Conservation (phyloP, 2,113 vertebrate genomes). For the Willisornis vidua region DNA sequence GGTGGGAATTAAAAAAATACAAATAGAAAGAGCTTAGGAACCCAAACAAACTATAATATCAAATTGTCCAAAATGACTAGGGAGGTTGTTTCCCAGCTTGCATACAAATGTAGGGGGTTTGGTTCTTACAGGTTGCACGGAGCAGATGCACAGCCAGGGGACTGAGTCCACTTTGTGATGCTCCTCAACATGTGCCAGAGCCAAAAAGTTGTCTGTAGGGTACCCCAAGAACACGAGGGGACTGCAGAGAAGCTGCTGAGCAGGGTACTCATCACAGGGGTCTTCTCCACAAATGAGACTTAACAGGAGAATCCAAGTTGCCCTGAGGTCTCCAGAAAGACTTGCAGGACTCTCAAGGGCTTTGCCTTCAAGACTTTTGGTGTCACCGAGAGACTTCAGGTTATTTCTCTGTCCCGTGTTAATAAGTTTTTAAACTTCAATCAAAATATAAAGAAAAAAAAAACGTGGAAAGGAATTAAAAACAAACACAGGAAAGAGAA, state of each 20-base stretch:
- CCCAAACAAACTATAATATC: conserved; percentile 25
- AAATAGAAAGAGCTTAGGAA: conserved; percentile 41
- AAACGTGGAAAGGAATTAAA: not conserved
- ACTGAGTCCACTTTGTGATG: rapidly evolving
- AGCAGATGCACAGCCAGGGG: not conserved
- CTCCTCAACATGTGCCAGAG: rapidly evolving
- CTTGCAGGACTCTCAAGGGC: not conserved
- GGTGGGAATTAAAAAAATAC: conserved; percentile 64
- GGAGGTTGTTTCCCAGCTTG: not conserved
- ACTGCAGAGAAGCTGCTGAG: not conserved
- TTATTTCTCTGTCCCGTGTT: not conserved
- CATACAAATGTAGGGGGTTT: not conserved
- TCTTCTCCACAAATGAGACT: not conserved
- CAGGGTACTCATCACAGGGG: not conserved
- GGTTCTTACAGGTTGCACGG: not conserved
- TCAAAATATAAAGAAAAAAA: not conserved
- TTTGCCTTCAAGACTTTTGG: not conserved
- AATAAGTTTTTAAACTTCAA: not conserved
- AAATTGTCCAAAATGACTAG: conserved; percentile 18
- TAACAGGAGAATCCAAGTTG: not conserved
- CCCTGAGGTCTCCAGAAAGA: not conserved
- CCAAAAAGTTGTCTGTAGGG: rapidly evolving
- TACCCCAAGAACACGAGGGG: not conserved
- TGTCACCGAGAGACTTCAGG: not conserved
- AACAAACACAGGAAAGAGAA: not conserved